A percentile compares a stretch with the other conserved stretches of the same genome.
Evolutionary conservation across 1,140 invertebrate species (phyloP).

Genomic region (Aleiodes sp.): DNA sequence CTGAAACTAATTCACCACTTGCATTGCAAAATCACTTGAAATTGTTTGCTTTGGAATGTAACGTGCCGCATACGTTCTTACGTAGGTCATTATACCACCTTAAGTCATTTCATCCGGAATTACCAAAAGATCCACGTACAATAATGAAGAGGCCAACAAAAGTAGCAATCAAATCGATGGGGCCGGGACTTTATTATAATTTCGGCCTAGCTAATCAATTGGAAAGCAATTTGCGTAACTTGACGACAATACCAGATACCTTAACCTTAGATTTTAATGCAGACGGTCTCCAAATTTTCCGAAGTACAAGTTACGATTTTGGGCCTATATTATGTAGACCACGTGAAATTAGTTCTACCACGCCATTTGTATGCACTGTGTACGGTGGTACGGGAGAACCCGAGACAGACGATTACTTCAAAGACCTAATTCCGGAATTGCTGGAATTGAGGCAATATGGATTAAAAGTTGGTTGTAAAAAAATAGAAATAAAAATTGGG

Average conservation of each 20-base stretch:
- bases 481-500: neutral
- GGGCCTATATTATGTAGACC: neutral
- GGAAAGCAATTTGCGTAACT: neutral
- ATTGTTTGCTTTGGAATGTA: neutral
- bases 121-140: neutral
- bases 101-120: neutral
- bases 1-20: no score
- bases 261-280: neutral
- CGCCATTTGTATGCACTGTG: neutral
- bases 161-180: neutral
- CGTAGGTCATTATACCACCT: neutral
- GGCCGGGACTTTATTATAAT: neutral
- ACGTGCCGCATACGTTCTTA: neutral
- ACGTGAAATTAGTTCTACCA: neutral
- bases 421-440: neutral
- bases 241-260: neutral
- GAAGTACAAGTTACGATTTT: neutral
- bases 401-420: neutral
- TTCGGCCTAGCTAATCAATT: neutral
- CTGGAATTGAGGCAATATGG: neutral
- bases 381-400: neutral
- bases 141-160: neutral
- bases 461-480: neutral
- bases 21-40: no score
- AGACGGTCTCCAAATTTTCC: neutral